Evolutionary conservation across 1,140 invertebrate species (phyloP).

Genomic region (Theocolax elegans): DNA sequence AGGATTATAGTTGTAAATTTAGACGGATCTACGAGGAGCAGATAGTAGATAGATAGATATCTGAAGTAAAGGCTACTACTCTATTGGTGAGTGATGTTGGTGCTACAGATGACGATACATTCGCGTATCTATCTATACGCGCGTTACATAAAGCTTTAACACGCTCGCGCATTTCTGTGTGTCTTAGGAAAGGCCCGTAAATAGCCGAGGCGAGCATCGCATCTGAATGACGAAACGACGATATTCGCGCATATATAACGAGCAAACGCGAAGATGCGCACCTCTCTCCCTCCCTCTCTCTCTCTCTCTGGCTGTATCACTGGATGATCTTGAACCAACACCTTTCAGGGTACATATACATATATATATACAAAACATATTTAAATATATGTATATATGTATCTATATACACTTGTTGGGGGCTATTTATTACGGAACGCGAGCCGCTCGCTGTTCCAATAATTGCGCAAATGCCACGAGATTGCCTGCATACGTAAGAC

Average conservation of each 20-base stretch:
- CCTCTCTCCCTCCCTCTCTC: too few relatives aligned
- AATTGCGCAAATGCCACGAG: constrained; percentile 60
- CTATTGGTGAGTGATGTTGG: too few relatives aligned
- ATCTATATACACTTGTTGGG: too few relatives aligned
- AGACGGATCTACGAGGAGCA: too few relatives aligned
- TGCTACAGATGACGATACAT: constrained; percentile 14
- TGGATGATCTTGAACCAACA: constrained; percentile 63
- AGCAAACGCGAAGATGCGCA: constrained; percentile 42
- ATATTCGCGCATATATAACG: constrained; percentile 44
- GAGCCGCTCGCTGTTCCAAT: constrained; percentile 58
- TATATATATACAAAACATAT: constrained; percentile 49
- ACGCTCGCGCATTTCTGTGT: not conserved
- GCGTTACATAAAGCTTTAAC: constrained; percentile 1
- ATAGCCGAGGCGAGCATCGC: constrained; percentile 1
- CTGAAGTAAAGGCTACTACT: too few relatives aligned
- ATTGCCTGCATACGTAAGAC: constrained; percentile 60
- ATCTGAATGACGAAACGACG: constrained; percentile 48
- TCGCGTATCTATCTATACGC: not conserved
- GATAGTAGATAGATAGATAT: too few relatives aligned
- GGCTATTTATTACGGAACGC: not conserved
- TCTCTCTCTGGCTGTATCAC: too few relatives aligned
- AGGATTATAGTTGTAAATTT: too few relatives aligned
- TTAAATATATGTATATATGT: not conserved
- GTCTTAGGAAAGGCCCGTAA: constrained; percentile 19
- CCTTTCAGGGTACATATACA: constrained; percentile 60